Evolutionary conservation across 1,140 invertebrate genomes (phyloP).

Genomic region (Gryon sp.): DNA sequence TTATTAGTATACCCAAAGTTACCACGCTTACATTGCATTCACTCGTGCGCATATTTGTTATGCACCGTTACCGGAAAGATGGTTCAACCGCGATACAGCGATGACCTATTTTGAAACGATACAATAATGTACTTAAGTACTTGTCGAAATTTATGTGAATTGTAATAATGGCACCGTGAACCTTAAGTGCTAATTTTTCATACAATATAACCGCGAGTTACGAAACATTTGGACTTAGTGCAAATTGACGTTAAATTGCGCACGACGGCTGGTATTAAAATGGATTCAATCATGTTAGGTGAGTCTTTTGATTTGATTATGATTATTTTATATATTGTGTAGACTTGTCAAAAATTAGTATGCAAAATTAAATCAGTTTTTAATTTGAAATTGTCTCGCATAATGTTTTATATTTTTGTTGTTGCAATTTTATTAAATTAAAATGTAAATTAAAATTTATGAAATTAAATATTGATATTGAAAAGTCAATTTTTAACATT

Average conservation of each 20-base stretch:
- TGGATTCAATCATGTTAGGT: slow-evolving; percentile 77
- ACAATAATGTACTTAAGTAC: neutral
- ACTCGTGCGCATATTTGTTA: slow-evolving; percentile 1
- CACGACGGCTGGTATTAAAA: slow-evolving; percentile 69
- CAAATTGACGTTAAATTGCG: slow-evolving; percentile 40
- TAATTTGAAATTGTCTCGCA: too few species aligned
- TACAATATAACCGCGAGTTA: slow-evolving; percentile 15
- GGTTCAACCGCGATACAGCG: neutral
- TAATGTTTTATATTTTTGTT: too few species aligned
- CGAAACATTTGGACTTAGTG: slow-evolving; percentile 24
- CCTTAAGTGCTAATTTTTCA: slow-evolving; percentile 27
- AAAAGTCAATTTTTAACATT: too few species aligned
- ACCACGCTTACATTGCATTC: slow-evolving; percentile 7
- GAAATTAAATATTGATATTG: too few species aligned
- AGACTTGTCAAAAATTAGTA: neutral
- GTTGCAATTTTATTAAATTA: too few species aligned
- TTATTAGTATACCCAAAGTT: slow-evolving; percentile 69
- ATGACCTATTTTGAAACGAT: slow-evolving; percentile 15
- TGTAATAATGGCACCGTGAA: slow-evolving; percentile 24
- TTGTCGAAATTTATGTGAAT: neutral
- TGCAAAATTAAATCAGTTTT: too few species aligned
- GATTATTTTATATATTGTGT: neutral
- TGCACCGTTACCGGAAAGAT: slow-evolving; percentile 10
- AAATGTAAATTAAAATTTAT: too few species aligned
- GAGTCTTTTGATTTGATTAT: slow-evolving; percentile 40